These are phyloP conservation scores for Phoebastria nigripes DNA, from an alignment of 2,797 vertebrate species.

Conservation along the genomic window DNA sequence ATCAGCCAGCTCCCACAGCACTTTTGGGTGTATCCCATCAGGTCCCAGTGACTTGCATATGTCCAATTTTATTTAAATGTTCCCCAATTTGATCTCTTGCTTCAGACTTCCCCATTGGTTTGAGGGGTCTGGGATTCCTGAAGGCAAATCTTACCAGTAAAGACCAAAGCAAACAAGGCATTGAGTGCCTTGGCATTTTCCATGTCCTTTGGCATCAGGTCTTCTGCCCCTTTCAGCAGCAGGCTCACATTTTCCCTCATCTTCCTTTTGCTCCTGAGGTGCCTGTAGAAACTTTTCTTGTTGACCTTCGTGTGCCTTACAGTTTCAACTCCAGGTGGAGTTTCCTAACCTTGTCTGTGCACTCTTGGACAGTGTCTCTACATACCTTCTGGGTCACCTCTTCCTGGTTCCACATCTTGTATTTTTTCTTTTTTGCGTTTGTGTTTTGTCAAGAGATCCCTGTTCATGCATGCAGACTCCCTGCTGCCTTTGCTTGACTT, in stretches of 20 bases:
- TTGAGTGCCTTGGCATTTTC: not conserved
- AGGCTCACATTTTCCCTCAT: not conserved
- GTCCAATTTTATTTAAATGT: not conserved
- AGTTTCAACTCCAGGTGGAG: not conserved
- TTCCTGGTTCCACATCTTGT: not conserved
- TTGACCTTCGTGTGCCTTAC: not conserved
- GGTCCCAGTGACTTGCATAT: rapidly evolving
- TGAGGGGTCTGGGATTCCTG: not conserved
- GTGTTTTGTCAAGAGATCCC: not conserved
- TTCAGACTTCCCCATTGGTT: not conserved
- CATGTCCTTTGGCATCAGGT: not conserved
- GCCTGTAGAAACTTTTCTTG: not conserved
- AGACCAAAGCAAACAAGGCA: not conserved
- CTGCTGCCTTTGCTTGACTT: not conserved
- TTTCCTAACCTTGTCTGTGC: not conserved
- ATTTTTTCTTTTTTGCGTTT: not conserved
- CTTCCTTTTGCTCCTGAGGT: not conserved
- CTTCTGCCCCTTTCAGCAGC: not conserved
- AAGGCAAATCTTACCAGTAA: not conserved
- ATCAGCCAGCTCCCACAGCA: not conserved
- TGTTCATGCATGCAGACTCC: not conserved
- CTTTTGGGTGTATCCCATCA: not conserved
- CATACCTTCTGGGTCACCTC: not conserved
- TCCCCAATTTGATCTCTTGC: not conserved
- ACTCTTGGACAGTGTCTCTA: not conserved